Conservation (phyloP, 2,113 vertebrate species). For the Sinosuthora webbiana region DNA sequence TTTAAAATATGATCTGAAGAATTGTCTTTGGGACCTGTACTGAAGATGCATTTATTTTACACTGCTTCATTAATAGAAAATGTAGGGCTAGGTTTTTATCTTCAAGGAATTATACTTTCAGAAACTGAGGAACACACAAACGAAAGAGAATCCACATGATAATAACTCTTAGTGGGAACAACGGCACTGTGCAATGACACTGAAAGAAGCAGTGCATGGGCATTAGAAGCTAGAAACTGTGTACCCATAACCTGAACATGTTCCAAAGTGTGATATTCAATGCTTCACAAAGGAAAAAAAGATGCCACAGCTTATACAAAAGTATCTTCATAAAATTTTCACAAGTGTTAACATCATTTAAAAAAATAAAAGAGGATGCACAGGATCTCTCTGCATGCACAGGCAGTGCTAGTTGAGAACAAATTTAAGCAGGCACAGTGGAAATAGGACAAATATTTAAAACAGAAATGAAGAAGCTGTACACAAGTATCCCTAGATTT, state of each 20-base stretch:
- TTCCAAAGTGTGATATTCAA: conserved; percentile 82
- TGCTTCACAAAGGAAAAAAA: conserved; percentile 80
- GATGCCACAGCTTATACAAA: conserved; percentile 91
- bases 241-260: conserved; percentile 77
- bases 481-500: conserved; percentile 62
- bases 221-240: conserved; percentile 72
- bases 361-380: conserved; percentile 89
- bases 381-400: conserved; percentile 86
- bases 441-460: conserved; percentile 68
- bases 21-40: conserved; percentile 76
- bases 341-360: conserved; percentile 91
- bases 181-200: conserved; percentile 69
- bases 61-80: conserved; percentile 75
- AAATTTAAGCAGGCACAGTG: conserved; percentile 87
- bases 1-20: conserved; percentile 76
- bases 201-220: conserved; percentile 70
- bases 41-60: conserved; percentile 75
- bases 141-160: conserved; percentile 72
- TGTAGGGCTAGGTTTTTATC: conserved; percentile 10
- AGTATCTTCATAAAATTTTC: conserved; percentile 90
- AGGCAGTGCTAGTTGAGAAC: conserved; percentile 92
- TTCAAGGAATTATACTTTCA: conserved; percentile 71
- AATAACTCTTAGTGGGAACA: conserved; percentile 63
- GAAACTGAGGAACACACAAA: conserved; percentile 69
- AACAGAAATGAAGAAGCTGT: conserved; percentile 73